Conservation (phyloP, 2,797 vertebrate genomes). For the Neostethus bicornis region DNA sequence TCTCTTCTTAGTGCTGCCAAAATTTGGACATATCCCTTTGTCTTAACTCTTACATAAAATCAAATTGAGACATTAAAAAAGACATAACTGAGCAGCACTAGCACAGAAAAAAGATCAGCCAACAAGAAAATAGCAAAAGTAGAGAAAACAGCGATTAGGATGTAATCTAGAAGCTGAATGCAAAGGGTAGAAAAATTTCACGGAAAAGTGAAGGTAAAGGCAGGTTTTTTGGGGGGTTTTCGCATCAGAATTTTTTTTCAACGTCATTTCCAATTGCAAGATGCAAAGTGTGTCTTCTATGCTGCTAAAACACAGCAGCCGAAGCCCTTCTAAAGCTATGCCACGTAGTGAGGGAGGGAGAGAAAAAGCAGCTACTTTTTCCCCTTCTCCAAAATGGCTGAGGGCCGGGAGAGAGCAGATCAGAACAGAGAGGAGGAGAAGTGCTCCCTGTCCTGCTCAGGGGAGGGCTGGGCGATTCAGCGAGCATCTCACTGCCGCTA, state of each 20-base stretch:
- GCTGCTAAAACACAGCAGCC: constrained; percentile 67
- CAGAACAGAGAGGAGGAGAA: constrained; percentile 65
- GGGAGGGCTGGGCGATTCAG: constrained; percentile 68
- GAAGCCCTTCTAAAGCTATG: constrained; percentile 77
- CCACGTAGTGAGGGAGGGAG: constrained; percentile 79
- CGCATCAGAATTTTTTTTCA: constrained; percentile 67
- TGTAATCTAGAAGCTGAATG: constrained; percentile 61
- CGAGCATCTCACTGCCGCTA: constrained; percentile 58
- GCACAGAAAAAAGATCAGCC: constrained; percentile 53
- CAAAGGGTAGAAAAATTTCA: constrained; percentile 60
- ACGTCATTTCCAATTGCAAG: constrained; percentile 73
- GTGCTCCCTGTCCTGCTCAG: constrained; percentile 68
- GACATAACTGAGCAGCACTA: constrained; percentile 49
- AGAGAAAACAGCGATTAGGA: constrained; percentile 57
- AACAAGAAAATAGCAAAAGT: constrained; percentile 63
- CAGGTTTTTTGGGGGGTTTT: constrained; percentile 67
- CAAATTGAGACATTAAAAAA: constrained; percentile 70
- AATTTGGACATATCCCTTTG: constrained; percentile 85
- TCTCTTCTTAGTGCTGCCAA: constrained; percentile 85
- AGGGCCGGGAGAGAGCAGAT: constrained; percentile 77
- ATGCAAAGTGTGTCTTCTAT: constrained; percentile 66
- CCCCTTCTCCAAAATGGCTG: constrained; percentile 84
- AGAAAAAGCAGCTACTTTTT: constrained; percentile 74
- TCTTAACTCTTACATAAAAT: constrained; percentile 78
- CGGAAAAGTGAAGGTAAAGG: constrained; percentile 64